A percentile compares a stretch with the other conserved stretches of the same genome.
Evolutionary conservation across 2,113 vertebrate species (phyloP).

Genomic region (Mormyrus iriodes): DNA sequence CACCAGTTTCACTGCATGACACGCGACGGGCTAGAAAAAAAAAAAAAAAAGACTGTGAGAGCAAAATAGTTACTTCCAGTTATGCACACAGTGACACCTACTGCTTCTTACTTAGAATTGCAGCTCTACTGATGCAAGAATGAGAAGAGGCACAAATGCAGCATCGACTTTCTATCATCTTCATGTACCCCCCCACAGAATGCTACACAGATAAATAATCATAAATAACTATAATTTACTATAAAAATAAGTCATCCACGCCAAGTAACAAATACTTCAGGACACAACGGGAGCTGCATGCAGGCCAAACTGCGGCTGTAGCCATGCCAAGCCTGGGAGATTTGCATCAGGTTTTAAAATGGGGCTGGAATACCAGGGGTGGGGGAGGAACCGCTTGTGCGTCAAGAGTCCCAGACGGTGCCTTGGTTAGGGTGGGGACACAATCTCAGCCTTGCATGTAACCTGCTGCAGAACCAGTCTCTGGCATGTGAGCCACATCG

Average conservation of each 20-base stretch:
- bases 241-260: constrained; percentile 35
- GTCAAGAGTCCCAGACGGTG: neutral
- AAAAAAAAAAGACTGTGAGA: constrained; percentile 34
- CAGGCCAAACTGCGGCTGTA: constrained; percentile 27
- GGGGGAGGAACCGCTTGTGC: neutral
- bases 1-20: constrained; percentile 24
- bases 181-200: constrained; percentile 20
- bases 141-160: neutral
- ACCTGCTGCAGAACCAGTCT: neutral
- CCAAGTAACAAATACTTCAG: constrained; percentile 19
- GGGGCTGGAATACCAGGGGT: neutral
- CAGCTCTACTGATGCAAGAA: neutral
- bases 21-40: constrained; percentile 21
- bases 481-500: neutral
- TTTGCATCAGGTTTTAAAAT: neutral
- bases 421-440: neutral
- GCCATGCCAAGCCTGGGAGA: neutral
- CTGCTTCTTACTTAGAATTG: constrained; percentile 7
- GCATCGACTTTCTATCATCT: neutral
- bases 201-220: constrained; percentile 38
- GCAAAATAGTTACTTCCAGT: constrained; percentile 57
- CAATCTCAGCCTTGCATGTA: neutral
- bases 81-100: constrained; percentile 30
- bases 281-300: constrained; percentile 38
- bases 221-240: constrained; percentile 47